A percentile compares a stretch with the other conserved stretches of the same genome.
phyloP scores from a whole-genome alignment of 1,140 invertebrate species.

The Pararge aegeria region DNA sequence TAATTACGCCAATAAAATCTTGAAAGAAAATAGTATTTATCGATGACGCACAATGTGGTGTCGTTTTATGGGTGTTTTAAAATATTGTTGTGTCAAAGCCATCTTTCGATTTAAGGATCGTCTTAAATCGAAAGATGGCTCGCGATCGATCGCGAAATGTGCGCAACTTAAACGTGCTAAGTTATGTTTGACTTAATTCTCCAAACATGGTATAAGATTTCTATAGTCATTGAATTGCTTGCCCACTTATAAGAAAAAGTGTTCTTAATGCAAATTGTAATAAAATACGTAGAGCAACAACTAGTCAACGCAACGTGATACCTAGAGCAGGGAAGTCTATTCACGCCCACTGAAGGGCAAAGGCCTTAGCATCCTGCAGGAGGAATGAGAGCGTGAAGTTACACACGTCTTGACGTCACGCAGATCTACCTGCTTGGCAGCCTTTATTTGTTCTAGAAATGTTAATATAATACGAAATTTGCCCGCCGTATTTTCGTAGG shows the following conservation, averaged over 20 bases:
- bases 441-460: not conserved
- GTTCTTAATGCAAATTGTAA: not conserved
- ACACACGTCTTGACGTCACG: not conserved
- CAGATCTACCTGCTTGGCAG: not conserved
- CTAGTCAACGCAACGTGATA: not conserved
- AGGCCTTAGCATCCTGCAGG: slow-evolving; percentile 4
- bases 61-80: no score
- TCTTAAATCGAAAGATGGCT: no score
- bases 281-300: not conserved
- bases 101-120: no score
- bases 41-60: no score
- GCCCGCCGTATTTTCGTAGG: not conserved
- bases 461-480: not conserved
- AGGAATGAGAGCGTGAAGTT: slow-evolving; percentile 9
- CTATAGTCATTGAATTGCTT: no score
- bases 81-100: no score
- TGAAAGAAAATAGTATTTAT: no score
- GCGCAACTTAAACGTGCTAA: no score
- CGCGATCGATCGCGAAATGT: no score
- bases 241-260: not conserved
- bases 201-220: no score
- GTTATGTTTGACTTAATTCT: no score
- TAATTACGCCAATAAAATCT: no score
- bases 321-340: slow-evolving; percentile 3
- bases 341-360: slow-evolving; percentile 11